Conservation (phyloP, 2,888 invertebrate species). For the Thecocarcelia acutangulata region DNA sequence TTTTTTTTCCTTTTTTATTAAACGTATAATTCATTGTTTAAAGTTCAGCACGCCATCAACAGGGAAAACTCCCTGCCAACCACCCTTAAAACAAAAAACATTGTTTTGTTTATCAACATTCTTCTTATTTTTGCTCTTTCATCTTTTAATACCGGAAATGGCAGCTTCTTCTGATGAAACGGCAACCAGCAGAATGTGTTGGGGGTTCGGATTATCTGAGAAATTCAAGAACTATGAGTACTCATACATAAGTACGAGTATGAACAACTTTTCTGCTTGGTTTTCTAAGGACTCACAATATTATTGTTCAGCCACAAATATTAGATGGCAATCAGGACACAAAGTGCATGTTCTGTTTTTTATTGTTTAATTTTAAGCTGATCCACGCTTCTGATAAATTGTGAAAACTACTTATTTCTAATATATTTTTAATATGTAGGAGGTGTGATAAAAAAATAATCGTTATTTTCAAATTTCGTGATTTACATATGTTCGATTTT, state of each 20-base stretch:
- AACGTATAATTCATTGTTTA: constrained; percentile 38
- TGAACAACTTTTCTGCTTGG: too few relatives aligned
- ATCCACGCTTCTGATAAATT: constrained; percentile 48
- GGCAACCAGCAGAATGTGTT: background rate
- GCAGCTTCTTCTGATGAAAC: background rate
- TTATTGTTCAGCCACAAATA: background rate
- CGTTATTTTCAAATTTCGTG: too few relatives aligned
- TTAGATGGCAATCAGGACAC: constrained; percentile 26
- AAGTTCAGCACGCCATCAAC: constrained; percentile 28
- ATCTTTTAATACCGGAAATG: constrained; percentile 4
- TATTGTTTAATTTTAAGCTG: constrained; percentile 51
- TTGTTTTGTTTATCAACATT: background rate
- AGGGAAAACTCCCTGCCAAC: background rate
- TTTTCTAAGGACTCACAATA: background rate
- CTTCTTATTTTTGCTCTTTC: background rate
- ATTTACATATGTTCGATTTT: too few relatives aligned
- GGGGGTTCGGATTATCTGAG: constrained; percentile 30
- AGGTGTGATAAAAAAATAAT: too few relatives aligned
- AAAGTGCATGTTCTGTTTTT: constrained; percentile 42
- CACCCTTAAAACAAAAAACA: constrained; percentile 11
- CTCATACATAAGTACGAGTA: too few relatives aligned
- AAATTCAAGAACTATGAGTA: background rate
- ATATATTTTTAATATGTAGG: too few relatives aligned
- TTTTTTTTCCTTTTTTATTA: constrained; percentile 20
- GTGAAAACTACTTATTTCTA: background rate